These are phyloP conservation scores for Junco hyemalis DNA, from an alignment of 2,113 vertebrate genomes.

Conservation along the genomic window DNA sequence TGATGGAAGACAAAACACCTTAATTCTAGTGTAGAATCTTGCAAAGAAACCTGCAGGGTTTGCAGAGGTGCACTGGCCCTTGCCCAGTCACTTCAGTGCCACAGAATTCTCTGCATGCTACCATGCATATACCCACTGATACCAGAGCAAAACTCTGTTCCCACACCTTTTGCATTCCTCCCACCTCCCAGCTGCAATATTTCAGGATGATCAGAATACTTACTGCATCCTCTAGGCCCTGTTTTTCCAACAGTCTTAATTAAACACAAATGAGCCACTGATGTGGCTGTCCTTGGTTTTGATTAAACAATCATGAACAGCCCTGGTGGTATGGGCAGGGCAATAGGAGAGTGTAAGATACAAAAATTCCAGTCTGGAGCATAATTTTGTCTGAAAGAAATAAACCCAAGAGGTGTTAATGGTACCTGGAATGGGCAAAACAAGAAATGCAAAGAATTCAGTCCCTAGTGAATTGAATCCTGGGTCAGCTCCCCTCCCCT, in stretches of 20 bases:
- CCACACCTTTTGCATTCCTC: not conserved
- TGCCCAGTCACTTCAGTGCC: not conserved
- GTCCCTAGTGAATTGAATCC: not conserved
- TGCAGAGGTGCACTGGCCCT: too few species aligned
- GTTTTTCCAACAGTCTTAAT: not conserved
- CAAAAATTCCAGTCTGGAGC: not conserved
- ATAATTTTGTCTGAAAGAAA: not conserved
- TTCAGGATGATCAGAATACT: not conserved
- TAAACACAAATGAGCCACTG: not conserved
- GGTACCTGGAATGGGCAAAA: not conserved
- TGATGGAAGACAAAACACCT: not conserved
- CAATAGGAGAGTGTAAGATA: fast-evolving
- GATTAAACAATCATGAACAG: fast-evolving
- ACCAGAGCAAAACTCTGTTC: not conserved
- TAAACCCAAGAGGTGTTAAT: not conserved
- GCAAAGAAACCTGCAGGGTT: not conserved
- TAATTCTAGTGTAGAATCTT: not conserved
- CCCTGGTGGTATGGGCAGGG: fast-evolving
- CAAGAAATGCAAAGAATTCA: not conserved
- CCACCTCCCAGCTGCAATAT: fast-evolving
- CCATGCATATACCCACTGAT: fast-evolving
- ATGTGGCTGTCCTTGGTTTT: not conserved
- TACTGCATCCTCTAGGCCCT: not conserved
- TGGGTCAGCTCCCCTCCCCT: not conserved
- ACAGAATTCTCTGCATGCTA: too few species aligned